These are phyloP conservation scores for Nycticebus coucang DNA, from an alignment of 2,113 vertebrate species.

Conservation along the genomic window DNA sequence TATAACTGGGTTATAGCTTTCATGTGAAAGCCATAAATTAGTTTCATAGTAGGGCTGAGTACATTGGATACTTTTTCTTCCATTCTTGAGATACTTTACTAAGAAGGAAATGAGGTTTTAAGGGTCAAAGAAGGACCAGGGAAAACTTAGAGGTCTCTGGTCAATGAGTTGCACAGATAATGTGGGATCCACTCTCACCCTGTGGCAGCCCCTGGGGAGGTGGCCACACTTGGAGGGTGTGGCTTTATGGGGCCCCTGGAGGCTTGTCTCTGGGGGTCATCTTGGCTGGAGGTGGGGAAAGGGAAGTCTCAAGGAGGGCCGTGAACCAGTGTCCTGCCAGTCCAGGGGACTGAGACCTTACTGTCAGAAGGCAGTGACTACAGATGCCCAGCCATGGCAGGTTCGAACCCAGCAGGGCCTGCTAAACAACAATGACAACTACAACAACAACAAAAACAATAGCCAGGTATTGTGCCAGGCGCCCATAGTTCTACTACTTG, in stretches of 20 bases:
- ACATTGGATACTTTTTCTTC: too few relatives aligned
- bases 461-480: too few relatives aligned
- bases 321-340: not conserved
- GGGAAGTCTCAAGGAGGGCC: not conserved
- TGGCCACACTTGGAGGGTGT: not conserved
- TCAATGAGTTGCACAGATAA: not conserved
- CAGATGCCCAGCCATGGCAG: too few relatives aligned
- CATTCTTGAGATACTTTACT: too few relatives aligned
- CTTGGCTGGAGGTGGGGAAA: not conserved
- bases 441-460: too few relatives aligned
- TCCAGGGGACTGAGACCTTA: not conserved
- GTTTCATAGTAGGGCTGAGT: too few relatives aligned
- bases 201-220: not conserved
- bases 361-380: not conserved
- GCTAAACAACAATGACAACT: too few relatives aligned
- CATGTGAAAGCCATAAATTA: too few relatives aligned
- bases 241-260: not conserved
- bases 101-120: not conserved
- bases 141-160: not conserved
- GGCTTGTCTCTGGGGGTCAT: not conserved
- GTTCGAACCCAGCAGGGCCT: too few relatives aligned
- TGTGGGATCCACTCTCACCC: not conserved
- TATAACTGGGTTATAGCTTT: too few relatives aligned
- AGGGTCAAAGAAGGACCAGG: not conserved
- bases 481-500: too few relatives aligned